A percentile compares a stretch with the other conserved stretches of the same genome.
Evolutionary conservation across 2,888 invertebrate genomes (phyloP).

Genomic region (Caenorhabditis sulstoni): DNA sequence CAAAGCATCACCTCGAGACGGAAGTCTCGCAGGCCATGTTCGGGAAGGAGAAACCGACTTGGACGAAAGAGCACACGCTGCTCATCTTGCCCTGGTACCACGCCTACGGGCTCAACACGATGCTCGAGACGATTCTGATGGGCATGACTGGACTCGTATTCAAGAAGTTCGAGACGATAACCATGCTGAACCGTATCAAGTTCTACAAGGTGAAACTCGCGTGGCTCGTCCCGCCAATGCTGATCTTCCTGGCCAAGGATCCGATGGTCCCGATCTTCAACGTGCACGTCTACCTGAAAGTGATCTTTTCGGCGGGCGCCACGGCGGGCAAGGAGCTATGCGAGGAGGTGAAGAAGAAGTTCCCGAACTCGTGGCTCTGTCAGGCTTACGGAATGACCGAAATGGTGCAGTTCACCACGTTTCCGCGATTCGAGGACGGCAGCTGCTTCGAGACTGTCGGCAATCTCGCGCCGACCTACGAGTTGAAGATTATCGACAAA

Average conservation of each 20-base stretch:
- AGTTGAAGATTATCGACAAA: slow-evolving; percentile 51
- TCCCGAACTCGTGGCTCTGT: slow-evolving; percentile 64
- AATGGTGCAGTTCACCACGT: slow-evolving; percentile 59
- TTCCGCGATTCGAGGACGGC: slow-evolving; percentile 47
- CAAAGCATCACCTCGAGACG: slow-evolving; percentile 47
- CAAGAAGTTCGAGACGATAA: slow-evolving; percentile 71
- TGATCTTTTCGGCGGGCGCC: slow-evolving; percentile 85
- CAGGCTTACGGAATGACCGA: slow-evolving; percentile 63
- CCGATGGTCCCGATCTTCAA: slow-evolving; percentile 84
- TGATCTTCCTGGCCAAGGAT: slow-evolving; percentile 86
- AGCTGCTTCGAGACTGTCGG: slow-evolving; percentile 56
- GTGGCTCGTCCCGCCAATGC: slow-evolving; percentile 89
- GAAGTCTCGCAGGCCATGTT: slow-evolving; percentile 54
- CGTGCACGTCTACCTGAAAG: slow-evolving; percentile 82
- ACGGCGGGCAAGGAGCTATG: slow-evolving; percentile 71
- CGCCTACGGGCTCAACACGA: slow-evolving; percentile 74
- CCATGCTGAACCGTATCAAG: slow-evolving; percentile 69
- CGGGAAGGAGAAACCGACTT: slow-evolving; percentile 40
- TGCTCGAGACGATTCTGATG: slow-evolving; percentile 51
- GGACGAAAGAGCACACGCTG: slow-evolving; percentile 65
- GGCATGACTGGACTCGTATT: slow-evolving; percentile 76
- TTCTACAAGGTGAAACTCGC: slow-evolving; percentile 64
- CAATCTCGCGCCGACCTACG: slow-evolving; percentile 44
- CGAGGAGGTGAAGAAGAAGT: slow-evolving; percentile 66
- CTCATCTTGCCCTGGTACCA: slow-evolving; percentile 78